Percentiles rank a stretch among this genome's conserved stretches.
These are phyloP conservation scores for Mesorhabditis spiculigera DNA, from an alignment of 2,888 invertebrate genomes.

Conservation along the genomic window DNA sequence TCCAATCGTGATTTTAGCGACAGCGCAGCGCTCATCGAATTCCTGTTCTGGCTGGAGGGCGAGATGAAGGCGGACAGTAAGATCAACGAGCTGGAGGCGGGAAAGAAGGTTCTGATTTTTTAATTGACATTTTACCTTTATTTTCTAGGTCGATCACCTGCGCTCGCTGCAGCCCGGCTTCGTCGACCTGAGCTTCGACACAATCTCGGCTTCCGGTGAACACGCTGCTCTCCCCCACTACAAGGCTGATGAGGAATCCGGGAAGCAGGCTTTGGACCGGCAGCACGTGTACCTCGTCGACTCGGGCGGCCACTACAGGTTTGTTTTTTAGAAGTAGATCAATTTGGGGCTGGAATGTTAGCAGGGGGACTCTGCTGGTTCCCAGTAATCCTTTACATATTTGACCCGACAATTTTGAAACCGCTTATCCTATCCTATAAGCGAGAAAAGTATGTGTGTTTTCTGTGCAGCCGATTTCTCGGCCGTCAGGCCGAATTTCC, in stretches of 20 bases:
- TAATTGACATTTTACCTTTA: background rate
- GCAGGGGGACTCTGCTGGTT: too few species aligned
- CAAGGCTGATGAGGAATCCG: slow-evolving; percentile 60
- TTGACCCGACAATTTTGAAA: too few species aligned
- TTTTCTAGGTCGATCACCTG: background rate
- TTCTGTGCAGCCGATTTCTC: too few species aligned
- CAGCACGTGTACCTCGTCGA: slow-evolving; percentile 81
- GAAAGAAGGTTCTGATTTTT: slow-evolving; percentile 67
- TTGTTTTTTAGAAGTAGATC: too few species aligned
- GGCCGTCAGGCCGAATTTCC: too few species aligned
- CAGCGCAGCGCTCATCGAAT: slow-evolving; percentile 77
- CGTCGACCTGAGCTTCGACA: slow-evolving; percentile 73
- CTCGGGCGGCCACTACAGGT: slow-evolving; percentile 73
- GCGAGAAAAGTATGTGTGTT: too few species aligned
- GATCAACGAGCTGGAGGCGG: slow-evolving; percentile 36
- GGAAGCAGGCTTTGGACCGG: slow-evolving; percentile 20
- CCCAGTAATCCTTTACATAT: too few species aligned
- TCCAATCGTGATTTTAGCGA: slow-evolving; percentile 62
- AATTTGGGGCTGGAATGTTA: too few species aligned
- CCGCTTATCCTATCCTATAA: too few species aligned
- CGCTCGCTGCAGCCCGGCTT: background rate
- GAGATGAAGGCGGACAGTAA: slow-evolving; percentile 63
- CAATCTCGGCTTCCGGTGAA: slow-evolving; percentile 88
- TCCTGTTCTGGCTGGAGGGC: slow-evolving; percentile 80
- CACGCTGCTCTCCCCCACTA: slow-evolving; percentile 94